Evolutionary conservation across 2,113 vertebrate species (phyloP), one percentile per base, ranked within the genome.

Genomic region (Calidris pygmaea): DNA sequence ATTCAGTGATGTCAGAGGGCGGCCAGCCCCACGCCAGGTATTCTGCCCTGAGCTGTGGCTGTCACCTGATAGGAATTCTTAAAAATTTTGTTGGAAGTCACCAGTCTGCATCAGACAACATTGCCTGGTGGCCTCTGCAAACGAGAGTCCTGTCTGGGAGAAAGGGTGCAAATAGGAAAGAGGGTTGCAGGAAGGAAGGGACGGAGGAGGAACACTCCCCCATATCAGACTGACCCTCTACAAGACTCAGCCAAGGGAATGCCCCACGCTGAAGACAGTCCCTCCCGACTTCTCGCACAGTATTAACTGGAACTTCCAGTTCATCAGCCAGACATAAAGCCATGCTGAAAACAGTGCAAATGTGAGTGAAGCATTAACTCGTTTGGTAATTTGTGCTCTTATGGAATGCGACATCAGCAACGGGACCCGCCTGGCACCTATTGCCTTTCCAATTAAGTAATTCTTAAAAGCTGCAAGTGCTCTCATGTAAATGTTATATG

Each of bases 241-340:
- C 35, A 67, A 39, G 24, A 37, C 53, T 32, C 35, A 10, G 48
- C 2, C 19, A 35, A 89, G 48, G 52, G 70, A 90, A 60, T 2
- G 34, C 15, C 75, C 52, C 26, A 16, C 8, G 7, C 67, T 35
- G 55, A 66, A 83, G 85, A 37, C 71, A 56, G 18, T 0, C 37
- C 37, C 29, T 76, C 87, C 90, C 80, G 78, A 39, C 59, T 50
- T 23, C 87, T 73, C 63, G 41, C 75, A 67, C 87, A 84, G 47
- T 1, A n/a, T 94, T 96, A 96, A 95, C 85, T 80, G 76, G 75
- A 86, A 56, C 87, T 94, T 96, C 89, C 84, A 87, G 89, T 52
- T 93, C 84, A 93, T 43, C 89, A 91, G 66, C 35, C 52, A 59
- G 34, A 85, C 63, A 83, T 5, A 94, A 93, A 94, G 91, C 34